A percentile compares a stretch with the other conserved stretches of the same genome.
These are phyloP conservation scores for Hephaestus fuliginosus DNA, from an alignment of 2,797 vertebrate genomes.

Conservation along the genomic window DNA sequence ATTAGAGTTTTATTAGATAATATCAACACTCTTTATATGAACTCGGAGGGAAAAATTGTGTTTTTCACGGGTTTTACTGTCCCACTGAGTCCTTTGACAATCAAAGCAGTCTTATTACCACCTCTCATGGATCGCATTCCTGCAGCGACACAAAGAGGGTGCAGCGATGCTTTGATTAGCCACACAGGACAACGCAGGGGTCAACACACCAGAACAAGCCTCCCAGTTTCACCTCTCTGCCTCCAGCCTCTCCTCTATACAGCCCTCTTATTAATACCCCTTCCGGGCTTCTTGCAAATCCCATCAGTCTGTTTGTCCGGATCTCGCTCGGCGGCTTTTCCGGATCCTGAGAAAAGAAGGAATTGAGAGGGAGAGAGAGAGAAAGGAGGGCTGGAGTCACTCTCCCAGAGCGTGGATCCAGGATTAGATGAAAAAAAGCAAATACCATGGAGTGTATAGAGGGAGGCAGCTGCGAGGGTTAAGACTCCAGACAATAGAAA, in stretches of 20 bases:
- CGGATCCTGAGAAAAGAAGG: constrained; percentile 70
- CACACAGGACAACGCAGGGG: constrained; percentile 79
- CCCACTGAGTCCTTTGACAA: constrained; percentile 60
- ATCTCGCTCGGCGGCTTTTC: constrained; percentile 68
- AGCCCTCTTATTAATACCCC: constrained; percentile 68
- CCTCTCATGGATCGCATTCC: constrained; percentile 65
- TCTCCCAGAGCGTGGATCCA: constrained; percentile 75
- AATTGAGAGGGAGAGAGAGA: constrained; percentile 39
- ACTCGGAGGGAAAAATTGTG: constrained; percentile 3
- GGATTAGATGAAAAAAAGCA: constrained; percentile 75
- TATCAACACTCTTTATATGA: constrained; percentile 8
- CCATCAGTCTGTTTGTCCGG: constrained; percentile 78
- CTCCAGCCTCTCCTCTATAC: constrained; percentile 63
- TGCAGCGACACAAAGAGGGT: constrained; percentile 72
- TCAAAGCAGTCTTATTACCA: constrained; percentile 63
- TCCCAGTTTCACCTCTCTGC: constrained; percentile 71
- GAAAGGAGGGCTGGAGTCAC: constrained; percentile 60
- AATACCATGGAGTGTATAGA: constrained; percentile 65
- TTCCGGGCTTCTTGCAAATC: constrained; percentile 78
- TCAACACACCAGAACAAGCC: constrained; percentile 80
- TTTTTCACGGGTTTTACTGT: constrained; percentile 47
- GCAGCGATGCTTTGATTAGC: constrained; percentile 80
- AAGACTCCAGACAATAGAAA: constrained; percentile 78
- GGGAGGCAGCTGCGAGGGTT: constrained; percentile 59
- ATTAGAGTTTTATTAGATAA: neutral